A percentile compares a stretch with the other conserved stretches of the same genome.
phyloP scores from a whole-genome alignment of 2,888 invertebrate genomes.

The Oscheius sp. region DNA sequence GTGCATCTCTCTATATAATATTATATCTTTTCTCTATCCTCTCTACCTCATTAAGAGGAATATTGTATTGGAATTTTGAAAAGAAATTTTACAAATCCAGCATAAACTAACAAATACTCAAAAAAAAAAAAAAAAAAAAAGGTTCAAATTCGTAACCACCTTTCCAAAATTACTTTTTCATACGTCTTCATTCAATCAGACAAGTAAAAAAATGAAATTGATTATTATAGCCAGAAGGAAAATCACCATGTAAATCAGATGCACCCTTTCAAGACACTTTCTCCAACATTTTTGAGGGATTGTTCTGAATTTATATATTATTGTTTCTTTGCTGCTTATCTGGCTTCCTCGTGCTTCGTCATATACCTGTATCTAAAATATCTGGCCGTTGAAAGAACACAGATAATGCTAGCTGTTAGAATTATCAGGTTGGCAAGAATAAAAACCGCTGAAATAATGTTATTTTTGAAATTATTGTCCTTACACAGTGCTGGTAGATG shows the following conservation, averaged over 20 bases:
- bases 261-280: not conserved
- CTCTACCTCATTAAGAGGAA: too few species aligned
- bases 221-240: not conserved
- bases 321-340: not conserved
- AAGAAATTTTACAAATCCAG: too few species aligned
- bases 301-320: not conserved
- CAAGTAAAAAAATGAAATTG: too few species aligned
- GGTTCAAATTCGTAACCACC: too few species aligned
- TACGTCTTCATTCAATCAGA: too few species aligned
- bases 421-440: conserved; percentile 12
- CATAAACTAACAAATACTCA: too few species aligned
- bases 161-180: too few species aligned
- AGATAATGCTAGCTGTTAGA: conserved; percentile 9
- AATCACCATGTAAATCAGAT: conserved; percentile 6
- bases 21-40: too few species aligned
- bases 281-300: not conserved
- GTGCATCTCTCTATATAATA: too few species aligned
- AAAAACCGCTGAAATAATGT: conserved; percentile 4
- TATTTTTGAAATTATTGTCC: not conserved
- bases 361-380: conserved; percentile 6
- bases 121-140: too few species aligned
- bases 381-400: conserved; percentile 12
- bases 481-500: conserved; percentile 24
- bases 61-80: too few species aligned
- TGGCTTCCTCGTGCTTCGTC: not conserved